Base-by-base conservation (phyloP, 1,140 invertebrate species). In the Macrobrachium nipponense region DNA sequence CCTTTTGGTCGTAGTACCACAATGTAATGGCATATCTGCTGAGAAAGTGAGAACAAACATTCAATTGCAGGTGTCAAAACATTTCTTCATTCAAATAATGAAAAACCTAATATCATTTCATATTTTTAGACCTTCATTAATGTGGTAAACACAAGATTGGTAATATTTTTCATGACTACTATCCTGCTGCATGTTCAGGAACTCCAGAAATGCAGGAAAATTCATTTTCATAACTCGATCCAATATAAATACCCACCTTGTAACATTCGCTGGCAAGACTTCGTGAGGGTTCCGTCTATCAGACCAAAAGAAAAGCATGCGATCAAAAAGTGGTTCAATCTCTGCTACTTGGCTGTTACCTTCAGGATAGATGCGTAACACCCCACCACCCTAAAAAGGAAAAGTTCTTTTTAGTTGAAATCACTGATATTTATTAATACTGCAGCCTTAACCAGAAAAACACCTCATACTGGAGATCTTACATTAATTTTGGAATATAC, bases 291-390 rank as follows among this genome's bases (percentile, higher is more conserved):
- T 99, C 89, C 98, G 93, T 88, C 96, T 93, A 90, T 99, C 98
- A 4, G 98, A 99, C 98, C 98, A 99, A 92, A 99, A 99, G 91
- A 99, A 98, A 82, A 99, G 92, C 90, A 99, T 94, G 72, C 98
- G 92, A 91, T 99, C 98, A 91, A 98, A 98, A 64, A 95, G 92
- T 0, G 98, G 98, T 90, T 96, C 96, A 88, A 99, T 98, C 90
- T 98, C 94, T 0, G 97, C 97, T 8, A 98, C 96, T 90, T 95
- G 93, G 88, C 93, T 92, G 91, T 94, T 94, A 68, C 95, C 95
- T 91, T 97, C 95, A 0, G 98, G 98, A 91, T 97, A 99, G 92
- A 99, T 97, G 91, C 96, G 77, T 61, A 96, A 90, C 12, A 95
- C 90, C 27, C 95, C 95, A 44, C 95, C 95, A 91, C 95, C 92